phyloP scores from a whole-genome alignment of 2,888 invertebrate species.

The Drosophila subsilvestris region DNA sequence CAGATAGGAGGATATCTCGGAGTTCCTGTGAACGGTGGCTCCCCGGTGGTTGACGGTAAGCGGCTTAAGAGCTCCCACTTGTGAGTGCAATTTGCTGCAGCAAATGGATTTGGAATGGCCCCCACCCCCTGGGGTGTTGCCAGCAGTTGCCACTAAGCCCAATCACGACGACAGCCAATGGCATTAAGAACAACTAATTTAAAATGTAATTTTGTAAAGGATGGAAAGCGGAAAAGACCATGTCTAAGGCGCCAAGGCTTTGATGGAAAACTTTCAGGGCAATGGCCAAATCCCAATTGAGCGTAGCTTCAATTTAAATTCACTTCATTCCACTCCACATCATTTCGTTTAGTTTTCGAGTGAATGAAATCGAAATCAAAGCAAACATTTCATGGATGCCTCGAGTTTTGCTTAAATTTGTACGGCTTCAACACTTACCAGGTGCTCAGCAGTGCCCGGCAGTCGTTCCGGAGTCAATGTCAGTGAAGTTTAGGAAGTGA shows the following conservation, averaged over 20 bases:
- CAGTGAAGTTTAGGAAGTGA: conserved; percentile 1
- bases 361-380: conserved; percentile 18
- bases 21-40: conserved; percentile 26
- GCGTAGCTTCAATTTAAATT: conserved; percentile 17
- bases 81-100: conserved; percentile 58
- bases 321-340: conserved; percentile 28
- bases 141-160: conserved; percentile 38
- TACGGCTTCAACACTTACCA: conserved; percentile 34
- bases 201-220: conserved; percentile 6
- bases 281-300: conserved; percentile 12
- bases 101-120: conserved; percentile 43
- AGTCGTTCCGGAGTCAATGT: conserved; percentile 5
- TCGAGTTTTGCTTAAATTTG: conserved; percentile 34
- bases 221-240: background rate
- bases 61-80: conserved; percentile 55
- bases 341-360: conserved; percentile 10
- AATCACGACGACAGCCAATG: conserved; percentile 17
- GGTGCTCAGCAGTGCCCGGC: conserved; percentile 24
- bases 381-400: conserved; percentile 15
- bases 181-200: conserved; percentile 30
- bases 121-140: no score
- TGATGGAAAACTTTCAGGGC: conserved; percentile 1
- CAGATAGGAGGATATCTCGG: conserved; percentile 26
- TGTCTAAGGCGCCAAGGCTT: background rate
- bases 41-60: conserved; percentile 41